Percentiles rank a stretch among this genome's conserved stretches.
Conservation (phyloP, 1,140 invertebrate species). For the Drosophila prosaltans region DNA sequence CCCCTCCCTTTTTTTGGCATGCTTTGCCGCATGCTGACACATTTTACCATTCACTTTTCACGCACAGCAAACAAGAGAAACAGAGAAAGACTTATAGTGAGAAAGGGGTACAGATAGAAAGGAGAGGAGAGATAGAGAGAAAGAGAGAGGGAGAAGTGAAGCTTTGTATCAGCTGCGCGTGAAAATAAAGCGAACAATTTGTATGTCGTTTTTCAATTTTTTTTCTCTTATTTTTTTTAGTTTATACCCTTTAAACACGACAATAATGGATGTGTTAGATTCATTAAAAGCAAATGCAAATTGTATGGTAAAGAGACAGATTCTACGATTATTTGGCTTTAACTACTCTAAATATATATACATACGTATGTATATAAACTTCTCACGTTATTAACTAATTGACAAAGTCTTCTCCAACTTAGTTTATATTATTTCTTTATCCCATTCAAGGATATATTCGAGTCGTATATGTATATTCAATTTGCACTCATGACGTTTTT, state of each 20-base stretch:
- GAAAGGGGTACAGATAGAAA: too few relatives aligned
- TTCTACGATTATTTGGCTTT: too few relatives aligned
- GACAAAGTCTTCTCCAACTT: too few relatives aligned
- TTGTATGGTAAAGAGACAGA: too few relatives aligned
- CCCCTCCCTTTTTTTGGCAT: background rate
- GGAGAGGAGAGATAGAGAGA: background rate
- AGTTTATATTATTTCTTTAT: too few relatives aligned
- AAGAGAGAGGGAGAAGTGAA: background rate
- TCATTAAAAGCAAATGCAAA: background rate
- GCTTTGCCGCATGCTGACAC: slow-evolving; percentile 56
- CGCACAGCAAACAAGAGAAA: slow-evolving; percentile 25
- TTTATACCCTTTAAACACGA: slow-evolving; percentile 6
- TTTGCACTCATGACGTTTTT: slow-evolving; percentile 38
- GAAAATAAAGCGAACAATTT: slow-evolving; percentile 74
- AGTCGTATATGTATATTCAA: slow-evolving; percentile 8
- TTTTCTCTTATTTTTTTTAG: background rate
- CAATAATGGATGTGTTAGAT: background rate
- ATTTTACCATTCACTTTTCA: slow-evolving; percentile 76
- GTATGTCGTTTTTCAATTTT: slow-evolving; percentile 35
- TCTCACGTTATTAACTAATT: too few relatives aligned
- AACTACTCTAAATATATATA: too few relatives aligned
- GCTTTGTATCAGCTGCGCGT: slow-evolving; percentile 70
- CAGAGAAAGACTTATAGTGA: background rate
- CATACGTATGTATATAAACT: too few relatives aligned
- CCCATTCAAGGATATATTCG: background rate